Conservation (phyloP, 1,140 invertebrate species). For the Aphis craccivora region DNA sequence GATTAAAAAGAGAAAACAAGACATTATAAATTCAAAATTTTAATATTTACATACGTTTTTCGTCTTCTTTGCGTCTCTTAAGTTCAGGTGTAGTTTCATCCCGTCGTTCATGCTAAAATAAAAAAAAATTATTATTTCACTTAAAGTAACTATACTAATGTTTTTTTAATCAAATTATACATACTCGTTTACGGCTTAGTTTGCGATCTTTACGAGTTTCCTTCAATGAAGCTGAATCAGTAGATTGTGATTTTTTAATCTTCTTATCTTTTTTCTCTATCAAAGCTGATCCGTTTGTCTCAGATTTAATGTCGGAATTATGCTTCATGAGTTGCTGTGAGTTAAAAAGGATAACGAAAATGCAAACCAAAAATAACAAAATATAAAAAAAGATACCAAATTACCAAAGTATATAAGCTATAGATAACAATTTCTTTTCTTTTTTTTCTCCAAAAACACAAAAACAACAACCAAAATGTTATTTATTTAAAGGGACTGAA, state of each 20-base stretch:
- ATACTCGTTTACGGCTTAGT: slow-evolving; percentile 42
- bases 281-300: slow-evolving; percentile 45
- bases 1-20: background rate
- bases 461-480: slow-evolving; percentile 49
- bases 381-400: slow-evolving; percentile 5
- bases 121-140: background rate
- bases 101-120: slow-evolving; percentile 42
- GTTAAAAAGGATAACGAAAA: slow-evolving; percentile 42
- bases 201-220: slow-evolving; percentile 54
- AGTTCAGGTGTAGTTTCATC: slow-evolving; percentile 45
- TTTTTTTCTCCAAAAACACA: slow-evolving; percentile 42
- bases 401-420: slow-evolving; percentile 18
- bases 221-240: slow-evolving; percentile 25
- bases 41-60: slow-evolving; percentile 39
- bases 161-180: background rate
- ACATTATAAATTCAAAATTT: background rate
- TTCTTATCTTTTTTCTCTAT: slow-evolving; percentile 51
- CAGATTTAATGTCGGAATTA: slow-evolving; percentile 38
- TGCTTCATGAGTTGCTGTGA: slow-evolving; percentile 30
- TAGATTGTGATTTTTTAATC: slow-evolving; percentile 44
- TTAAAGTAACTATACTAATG: background rate
- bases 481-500: slow-evolving; percentile 39
- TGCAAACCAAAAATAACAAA: slow-evolving; percentile 40
- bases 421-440: slow-evolving; percentile 45
- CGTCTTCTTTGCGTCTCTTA: slow-evolving; percentile 54